Conservation (phyloP, 2,888 invertebrate genomes). For the Thelaira solivaga region DNA sequence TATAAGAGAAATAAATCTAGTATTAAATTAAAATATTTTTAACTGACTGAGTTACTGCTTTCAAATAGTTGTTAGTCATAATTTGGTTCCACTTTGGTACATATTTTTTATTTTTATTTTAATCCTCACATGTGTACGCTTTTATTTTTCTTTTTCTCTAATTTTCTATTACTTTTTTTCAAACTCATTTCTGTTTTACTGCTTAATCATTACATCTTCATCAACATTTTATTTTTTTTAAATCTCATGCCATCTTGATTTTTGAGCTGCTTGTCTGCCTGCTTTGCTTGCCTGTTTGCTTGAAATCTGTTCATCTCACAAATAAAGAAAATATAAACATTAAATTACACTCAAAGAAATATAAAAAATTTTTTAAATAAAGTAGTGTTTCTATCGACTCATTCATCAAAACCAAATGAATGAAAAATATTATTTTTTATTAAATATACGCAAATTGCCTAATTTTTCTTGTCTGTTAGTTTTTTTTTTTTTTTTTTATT, state of each 20-base stretch:
- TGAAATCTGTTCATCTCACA: conserved; percentile 67
- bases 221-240: too few relatives aligned
- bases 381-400: conserved; percentile 28
- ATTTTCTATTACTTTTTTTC: not conserved
- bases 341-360: too few relatives aligned
- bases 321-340: conserved; percentile 50
- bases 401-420: too few relatives aligned
- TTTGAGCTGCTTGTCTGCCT: conserved; percentile 68
- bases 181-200: not conserved
- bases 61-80: too few relatives aligned
- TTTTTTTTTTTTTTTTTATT: not conserved
- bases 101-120: too few relatives aligned
- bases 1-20: too few relatives aligned
- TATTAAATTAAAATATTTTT: too few relatives aligned
- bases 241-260: conserved; percentile 65
- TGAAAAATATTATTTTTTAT: conserved; percentile 6
- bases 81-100: conserved; percentile 17
- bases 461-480: not conserved
- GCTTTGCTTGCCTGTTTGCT: conserved; percentile 74
- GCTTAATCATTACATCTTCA: conserved; percentile 8
- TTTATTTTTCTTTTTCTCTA: not conserved
- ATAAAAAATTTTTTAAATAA: conserved; percentile 21
- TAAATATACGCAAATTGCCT: not conserved
- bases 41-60: too few relatives aligned
- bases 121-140: not conserved